Evolutionary conservation across 2,797 vertebrate genomes (phyloP), one percentile per base, ranked within the genome.

Genomic region (Microhierax caerulescens): DNA sequence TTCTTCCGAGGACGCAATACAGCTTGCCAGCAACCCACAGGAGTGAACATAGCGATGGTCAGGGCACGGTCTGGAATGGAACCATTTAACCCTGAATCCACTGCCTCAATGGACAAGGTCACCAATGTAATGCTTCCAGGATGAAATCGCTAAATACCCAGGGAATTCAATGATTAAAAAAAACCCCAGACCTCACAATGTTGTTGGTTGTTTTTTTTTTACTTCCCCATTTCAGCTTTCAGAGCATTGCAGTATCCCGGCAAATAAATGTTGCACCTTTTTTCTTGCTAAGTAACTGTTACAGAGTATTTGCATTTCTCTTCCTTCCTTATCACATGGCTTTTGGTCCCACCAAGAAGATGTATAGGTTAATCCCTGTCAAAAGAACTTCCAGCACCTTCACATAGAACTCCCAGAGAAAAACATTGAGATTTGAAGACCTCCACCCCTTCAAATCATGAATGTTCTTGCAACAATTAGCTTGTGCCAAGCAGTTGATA

Each of bases 131-230:
- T 7, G 14, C 5, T 50, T 54, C 19, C 9, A 39, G 7, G 28
- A 22, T 27, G 18, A 64, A 72, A 89, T 24, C 27, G 4, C 11
- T 13, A 50, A 18, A 25, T 28, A 7, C 10, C 20, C 4, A 5
- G 16, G 13, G n/a, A 77, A 80, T 25, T 30, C 1, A 1, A 25
- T 61, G 8, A 34, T 39, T 4, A 54, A 70, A 57, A 85, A 85
- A 6, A 9, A 0, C 0, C 24, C 3, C 18, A 60, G 39, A 68
- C 36, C 30, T 65, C 10, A 13, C 2, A 9, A 34, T n/a, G n/a
- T n/a, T n/a, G n/a, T n/a, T n/a, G n/a, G n/a, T n/a, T 15, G 0
- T 6, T 8, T 47, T 48, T 5, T 34, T 48, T 13, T n/a, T 12
- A 34, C n/a, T 51, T 4, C 8, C 10, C 3, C 1, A 1, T 60